These are phyloP conservation scores for Apoderus coryli DNA, from an alignment of 2,888 invertebrate genomes.

Conservation along the genomic window DNA sequence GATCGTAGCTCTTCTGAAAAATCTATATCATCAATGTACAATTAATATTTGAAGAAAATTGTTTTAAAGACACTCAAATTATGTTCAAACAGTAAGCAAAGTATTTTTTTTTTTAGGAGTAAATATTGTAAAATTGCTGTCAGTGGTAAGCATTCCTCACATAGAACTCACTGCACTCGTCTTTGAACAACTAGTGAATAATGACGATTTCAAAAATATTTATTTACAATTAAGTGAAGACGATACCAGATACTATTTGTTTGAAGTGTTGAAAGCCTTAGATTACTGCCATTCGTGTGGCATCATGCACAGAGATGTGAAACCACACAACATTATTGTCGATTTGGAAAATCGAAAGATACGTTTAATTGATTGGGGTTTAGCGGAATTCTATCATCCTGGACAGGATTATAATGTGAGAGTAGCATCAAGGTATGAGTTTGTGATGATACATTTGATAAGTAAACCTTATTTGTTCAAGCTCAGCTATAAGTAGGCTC, in stretches of 20 bases:
- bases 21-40: too few relatives aligned
- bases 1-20: too few relatives aligned
- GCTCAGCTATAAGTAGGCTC: too few relatives aligned
- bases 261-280: conserved; percentile 33
- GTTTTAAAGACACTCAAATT: too few relatives aligned
- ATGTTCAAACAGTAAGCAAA: too few relatives aligned
- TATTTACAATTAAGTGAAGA: conserved; percentile 28
- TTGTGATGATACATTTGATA: too few relatives aligned
- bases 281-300: conserved; percentile 32
- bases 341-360: conserved; percentile 26
- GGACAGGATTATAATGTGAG: conserved; percentile 31
- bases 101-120: too few relatives aligned
- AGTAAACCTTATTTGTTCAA: too few relatives aligned
- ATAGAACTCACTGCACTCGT: conserved; percentile 26
- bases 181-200: conserved; percentile 28
- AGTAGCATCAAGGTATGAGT: conserved; percentile 28
- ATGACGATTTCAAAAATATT: conserved; percentile 30
- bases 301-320: conserved; percentile 33
- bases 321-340: conserved; percentile 32
- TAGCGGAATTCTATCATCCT: conserved; percentile 31
- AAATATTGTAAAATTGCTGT: conserved; percentile 27
- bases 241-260: conserved; percentile 31
- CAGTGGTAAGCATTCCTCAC: conserved; percentile 22
- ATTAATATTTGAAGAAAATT: too few relatives aligned
- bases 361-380: conserved; percentile 31